Evolutionary conservation across 2,888 invertebrate species (phyloP).

Genomic region (Poecilus cupreus): DNA sequence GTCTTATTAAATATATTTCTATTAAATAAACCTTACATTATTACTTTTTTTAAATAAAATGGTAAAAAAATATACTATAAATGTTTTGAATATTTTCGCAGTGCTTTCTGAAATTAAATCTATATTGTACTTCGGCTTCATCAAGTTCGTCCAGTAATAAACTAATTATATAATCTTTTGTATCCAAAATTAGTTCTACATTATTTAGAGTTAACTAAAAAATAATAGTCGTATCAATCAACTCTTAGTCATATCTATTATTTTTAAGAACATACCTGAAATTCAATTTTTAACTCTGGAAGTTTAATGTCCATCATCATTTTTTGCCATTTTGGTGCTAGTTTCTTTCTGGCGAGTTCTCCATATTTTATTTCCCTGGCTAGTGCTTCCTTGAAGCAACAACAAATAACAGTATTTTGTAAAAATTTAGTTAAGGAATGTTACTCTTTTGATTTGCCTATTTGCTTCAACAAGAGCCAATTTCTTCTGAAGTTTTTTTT

Average conservation of each 20-base stretch:
- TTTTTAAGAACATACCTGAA: slow-evolving; percentile 17
- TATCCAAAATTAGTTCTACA: slow-evolving; percentile 3
- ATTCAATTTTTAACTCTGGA: not conserved
- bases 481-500: slow-evolving; percentile 30
- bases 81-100: slow-evolving; percentile 26
- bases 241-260: no score
- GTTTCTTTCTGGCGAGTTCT: not conserved
- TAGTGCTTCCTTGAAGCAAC: slow-evolving; percentile 29
- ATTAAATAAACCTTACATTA: not conserved
- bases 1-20: slow-evolving; percentile 8
- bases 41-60: not conserved
- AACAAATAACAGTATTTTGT: not conserved
- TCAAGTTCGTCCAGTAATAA: slow-evolving; percentile 44
- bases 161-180: slow-evolving; percentile 54
- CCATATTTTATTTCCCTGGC: slow-evolving; percentile 49
- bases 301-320: slow-evolving; percentile 22
- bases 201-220: slow-evolving; percentile 5
- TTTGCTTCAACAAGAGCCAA: slow-evolving; percentile 3
- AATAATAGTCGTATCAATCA: no score
- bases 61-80: not conserved
- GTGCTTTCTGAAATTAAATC: slow-evolving; percentile 9
- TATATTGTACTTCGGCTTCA: slow-evolving; percentile 36
- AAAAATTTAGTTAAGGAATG: not conserved
- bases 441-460: slow-evolving; percentile 31
- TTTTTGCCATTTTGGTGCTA: slow-evolving; percentile 17